Evolutionary conservation across 2,797 vertebrate genomes (phyloP), one percentile per base, ranked within the genome.

Genomic region (Pempheris klunzingeri): DNA sequence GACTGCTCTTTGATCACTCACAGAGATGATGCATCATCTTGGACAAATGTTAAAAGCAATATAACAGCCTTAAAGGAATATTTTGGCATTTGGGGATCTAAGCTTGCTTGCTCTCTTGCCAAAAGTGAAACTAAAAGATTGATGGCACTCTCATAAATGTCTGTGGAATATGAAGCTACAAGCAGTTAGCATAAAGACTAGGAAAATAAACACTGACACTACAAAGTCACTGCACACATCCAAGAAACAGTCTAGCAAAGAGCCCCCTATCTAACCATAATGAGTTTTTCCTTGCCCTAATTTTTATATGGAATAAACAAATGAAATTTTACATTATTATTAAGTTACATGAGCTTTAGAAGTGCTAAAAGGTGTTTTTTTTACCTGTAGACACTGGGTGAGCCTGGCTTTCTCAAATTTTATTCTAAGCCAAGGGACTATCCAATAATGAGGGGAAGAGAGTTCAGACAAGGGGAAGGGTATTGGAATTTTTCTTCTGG

Each of bases 81-180:
- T 53, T 46, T 73, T 5, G 2, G 14, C 17, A 50, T 49, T 73
- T 53, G 44, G 14, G 50, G 30, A 63, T 59, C 46, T 55, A 63
- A 15, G 13, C 24, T 50, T 32, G 1, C 7, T 43, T 50, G n/a
- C 10, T 26, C 24, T 9, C 28, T 41, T 49, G 5, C 14, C 46
- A 64, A 34, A 10, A 44, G 24, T 53, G 2, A 50, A 1, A 62
- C 49, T 39, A n/a, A 52, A 47, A 47, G 11, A 52, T 36, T 30
- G 3, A 44, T n/a, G 22, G 0, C 32, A 30, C 22, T 32, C 3
- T 54, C 1, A 32, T 1, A 17, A 14, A 30, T 55, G n/a, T 36
- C 9, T 3, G 4, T 38, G 1, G 61, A 61, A 68, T 38, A 53
- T 4, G n/a, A 62, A 5, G n/a, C 15, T 34, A 13, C 44, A 38